Percentiles rank a stretch among this genome's conserved stretches.
Evolutionary conservation across 2,797 vertebrate species (phyloP).

Genomic region (Otolemur crassicaudatus): DNA sequence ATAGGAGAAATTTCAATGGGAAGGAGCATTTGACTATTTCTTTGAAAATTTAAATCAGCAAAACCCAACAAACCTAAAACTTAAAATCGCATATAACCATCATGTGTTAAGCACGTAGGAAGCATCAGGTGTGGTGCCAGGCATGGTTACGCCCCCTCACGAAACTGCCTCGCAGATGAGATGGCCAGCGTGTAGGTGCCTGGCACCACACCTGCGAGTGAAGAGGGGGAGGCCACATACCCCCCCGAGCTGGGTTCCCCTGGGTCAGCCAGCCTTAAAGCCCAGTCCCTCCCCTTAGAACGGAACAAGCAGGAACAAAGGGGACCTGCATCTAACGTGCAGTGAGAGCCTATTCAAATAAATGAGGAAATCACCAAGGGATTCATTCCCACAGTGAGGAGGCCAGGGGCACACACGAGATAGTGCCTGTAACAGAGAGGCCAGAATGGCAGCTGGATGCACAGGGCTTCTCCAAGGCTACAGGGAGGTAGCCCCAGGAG

Average conservation of each 20-base stretch:
- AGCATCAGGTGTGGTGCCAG: fast-evolving
- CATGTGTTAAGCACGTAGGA: not conserved
- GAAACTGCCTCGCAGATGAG: too few relatives aligned
- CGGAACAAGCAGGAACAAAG: not conserved
- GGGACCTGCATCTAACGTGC: too few relatives aligned
- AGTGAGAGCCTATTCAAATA: not conserved
- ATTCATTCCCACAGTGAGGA: not conserved
- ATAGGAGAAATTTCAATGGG: not conserved
- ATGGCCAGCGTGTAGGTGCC: too few relatives aligned
- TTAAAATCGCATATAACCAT: not conserved
- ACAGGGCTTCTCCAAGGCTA: not conserved
- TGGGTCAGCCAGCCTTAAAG: not conserved
- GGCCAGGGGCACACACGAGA: not conserved
- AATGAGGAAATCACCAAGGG: not conserved
- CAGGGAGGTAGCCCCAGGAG: not conserved
- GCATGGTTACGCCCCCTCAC: too few relatives aligned
- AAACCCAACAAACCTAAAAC: not conserved
- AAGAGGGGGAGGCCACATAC: too few relatives aligned
- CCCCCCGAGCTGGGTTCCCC: not conserved
- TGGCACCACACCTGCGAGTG: too few relatives aligned
- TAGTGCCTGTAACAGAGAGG: not conserved
- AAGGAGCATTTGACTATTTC: not conserved
- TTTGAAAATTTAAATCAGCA: not conserved
- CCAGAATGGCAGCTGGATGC: not conserved
- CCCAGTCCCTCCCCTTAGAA: not conserved